Conservation (phyloP, 64 coral and sea anemone genomes). For the Acropora tenuis region DNA sequence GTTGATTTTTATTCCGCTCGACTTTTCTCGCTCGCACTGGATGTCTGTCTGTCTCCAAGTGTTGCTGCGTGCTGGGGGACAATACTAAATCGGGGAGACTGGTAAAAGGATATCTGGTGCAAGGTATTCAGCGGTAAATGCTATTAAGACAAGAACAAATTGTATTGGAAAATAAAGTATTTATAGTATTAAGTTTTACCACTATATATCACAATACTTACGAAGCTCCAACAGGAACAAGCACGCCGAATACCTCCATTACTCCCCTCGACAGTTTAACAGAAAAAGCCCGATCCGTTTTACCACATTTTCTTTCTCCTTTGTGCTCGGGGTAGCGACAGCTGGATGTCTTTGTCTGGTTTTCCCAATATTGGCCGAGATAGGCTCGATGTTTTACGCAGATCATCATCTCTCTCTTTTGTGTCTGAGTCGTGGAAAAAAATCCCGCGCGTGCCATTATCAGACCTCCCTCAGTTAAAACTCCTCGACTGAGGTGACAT, state of each 20-base stretch:
- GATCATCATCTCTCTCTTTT: background rate
- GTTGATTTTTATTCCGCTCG: background rate
- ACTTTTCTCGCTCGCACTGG: background rate
- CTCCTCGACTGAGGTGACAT: background rate
- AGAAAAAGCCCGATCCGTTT: background rate
- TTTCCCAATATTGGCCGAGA: constrained; percentile 5
- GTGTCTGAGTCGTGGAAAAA: background rate
- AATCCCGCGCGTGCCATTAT: background rate
- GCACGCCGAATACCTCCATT: background rate
- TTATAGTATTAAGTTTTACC: too few species aligned
- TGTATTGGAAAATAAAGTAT: background rate
- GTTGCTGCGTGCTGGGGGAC: background rate
- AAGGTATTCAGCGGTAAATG: too few species aligned
- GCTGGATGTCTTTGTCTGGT: background rate
- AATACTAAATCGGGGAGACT: background rate
- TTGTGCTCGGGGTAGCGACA: background rate
- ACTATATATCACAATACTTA: background rate
- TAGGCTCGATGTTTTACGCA: background rate
- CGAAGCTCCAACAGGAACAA: background rate
- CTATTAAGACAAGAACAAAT: background rate
- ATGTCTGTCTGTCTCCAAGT: background rate
- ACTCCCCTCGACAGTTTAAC: background rate
- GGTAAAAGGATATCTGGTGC: background rate
- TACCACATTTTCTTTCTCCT: background rate
- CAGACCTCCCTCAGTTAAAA: background rate